Conservation (phyloP, 1,140 invertebrate genomes). For the Aricia agestis region DNA sequence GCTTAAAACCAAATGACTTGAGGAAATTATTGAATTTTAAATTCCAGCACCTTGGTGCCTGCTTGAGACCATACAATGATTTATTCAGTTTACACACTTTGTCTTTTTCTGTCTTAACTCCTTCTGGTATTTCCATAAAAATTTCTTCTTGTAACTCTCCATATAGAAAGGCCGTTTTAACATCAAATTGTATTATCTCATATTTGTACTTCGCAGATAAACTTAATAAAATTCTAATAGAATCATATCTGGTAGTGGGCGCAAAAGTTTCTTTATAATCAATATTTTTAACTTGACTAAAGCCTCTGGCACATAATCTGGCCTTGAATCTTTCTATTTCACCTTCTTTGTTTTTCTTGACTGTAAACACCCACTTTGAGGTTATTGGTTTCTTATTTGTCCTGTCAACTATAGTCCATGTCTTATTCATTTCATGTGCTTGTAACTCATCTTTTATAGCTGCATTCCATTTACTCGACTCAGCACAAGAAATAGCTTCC, state of each 20-base stretch:
- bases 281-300: slow-evolving; percentile 40
- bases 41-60: slow-evolving; percentile 45
- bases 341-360: slow-evolving; percentile 25
- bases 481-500: too few relatives aligned
- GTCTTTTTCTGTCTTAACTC: slow-evolving; percentile 12
- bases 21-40: slow-evolving; percentile 39
- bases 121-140: slow-evolving; percentile 52
- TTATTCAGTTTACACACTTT: slow-evolving; percentile 35
- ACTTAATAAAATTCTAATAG: slow-evolving; percentile 52
- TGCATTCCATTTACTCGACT: slow-evolving; percentile 17
- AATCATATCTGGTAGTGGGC: slow-evolving; percentile 50
- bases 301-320: slow-evolving; percentile 38
- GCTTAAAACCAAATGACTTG: slow-evolving; percentile 37
- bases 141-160: slow-evolving; percentile 46
- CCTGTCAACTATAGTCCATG: slow-evolving; percentile 26
- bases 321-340: slow-evolving; percentile 30
- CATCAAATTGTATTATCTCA: slow-evolving; percentile 60
- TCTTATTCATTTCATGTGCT: slow-evolving; percentile 32
- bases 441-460: slow-evolving; percentile 30
- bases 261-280: slow-evolving; percentile 68
- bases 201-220: slow-evolving; percentile 48
- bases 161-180: slow-evolving; percentile 67
- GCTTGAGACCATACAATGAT: slow-evolving; percentile 43
- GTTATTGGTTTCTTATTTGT: slow-evolving; percentile 29
- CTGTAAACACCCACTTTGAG: slow-evolving; percentile 33